These are phyloP conservation scores for Cottoperca gobio DNA, from an alignment of 2,797 vertebrate genomes.

Conservation along the genomic window DNA sequence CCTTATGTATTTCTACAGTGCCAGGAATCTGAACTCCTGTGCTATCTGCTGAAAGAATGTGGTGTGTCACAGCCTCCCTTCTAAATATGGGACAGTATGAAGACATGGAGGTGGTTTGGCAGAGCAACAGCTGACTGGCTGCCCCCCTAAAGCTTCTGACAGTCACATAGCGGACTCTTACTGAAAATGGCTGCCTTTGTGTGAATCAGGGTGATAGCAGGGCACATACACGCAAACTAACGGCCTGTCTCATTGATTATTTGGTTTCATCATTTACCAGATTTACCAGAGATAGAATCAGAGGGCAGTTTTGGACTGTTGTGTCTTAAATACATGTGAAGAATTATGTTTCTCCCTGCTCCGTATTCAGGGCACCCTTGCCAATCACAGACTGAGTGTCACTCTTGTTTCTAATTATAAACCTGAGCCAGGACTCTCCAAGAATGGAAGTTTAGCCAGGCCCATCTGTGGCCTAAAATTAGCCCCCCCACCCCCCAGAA, in stretches of 20 bases:
- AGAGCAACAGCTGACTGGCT: constrained; percentile 73
- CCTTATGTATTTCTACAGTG: constrained; percentile 17
- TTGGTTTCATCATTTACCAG: background rate
- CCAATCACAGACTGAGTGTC: constrained; percentile 58
- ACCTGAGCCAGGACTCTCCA: constrained; percentile 80
- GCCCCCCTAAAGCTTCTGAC: constrained; percentile 54
- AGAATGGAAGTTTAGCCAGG: constrained; percentile 92
- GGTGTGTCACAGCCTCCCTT: constrained; percentile 35
- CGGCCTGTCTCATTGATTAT: background rate
- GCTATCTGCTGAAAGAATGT: constrained; percentile 71
- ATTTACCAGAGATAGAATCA: background rate
- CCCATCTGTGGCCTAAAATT: constrained; percentile 92
- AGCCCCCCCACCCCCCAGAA: constrained; percentile 73
- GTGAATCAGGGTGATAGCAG: constrained; percentile 46
- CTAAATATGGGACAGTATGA: constrained; percentile 38
- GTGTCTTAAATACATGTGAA: background rate
- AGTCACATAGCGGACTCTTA: constrained; percentile 66
- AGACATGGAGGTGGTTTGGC: constrained; percentile 50
- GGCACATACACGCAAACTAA: background rate
- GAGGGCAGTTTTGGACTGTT: background rate
- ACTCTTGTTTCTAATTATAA: constrained; percentile 90
- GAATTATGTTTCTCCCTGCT: background rate
- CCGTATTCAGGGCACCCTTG: constrained; percentile 3
- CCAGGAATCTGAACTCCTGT: constrained; percentile 58
- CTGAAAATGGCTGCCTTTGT: constrained; percentile 43